A percentile compares a stretch with the other conserved stretches of the same genome.
Evolutionary conservation across 2,888 invertebrate genomes (phyloP).

Genomic region (Eudasyphora cyanicolor): DNA sequence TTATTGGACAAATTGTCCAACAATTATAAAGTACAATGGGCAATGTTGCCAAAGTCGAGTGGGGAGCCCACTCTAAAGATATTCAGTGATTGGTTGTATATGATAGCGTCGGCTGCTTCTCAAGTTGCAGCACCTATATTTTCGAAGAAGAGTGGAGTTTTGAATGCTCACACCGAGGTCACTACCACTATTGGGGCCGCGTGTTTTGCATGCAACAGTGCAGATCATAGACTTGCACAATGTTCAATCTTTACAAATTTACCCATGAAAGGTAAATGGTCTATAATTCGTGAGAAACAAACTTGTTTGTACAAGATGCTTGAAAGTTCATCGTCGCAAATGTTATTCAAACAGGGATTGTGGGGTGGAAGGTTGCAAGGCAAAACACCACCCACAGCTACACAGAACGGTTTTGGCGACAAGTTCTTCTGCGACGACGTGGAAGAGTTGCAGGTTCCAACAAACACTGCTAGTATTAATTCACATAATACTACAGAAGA

Average conservation of each 20-base stretch:
- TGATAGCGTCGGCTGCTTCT: slow-evolving; percentile 12
- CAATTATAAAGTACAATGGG: too few relatives aligned
- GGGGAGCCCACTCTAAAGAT: slow-evolving; percentile 7
- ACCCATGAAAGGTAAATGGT: background rate
- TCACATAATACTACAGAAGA: slow-evolving; percentile 19
- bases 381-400: slow-evolving; percentile 47
- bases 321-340: slow-evolving; percentile 32
- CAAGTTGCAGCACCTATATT: background rate
- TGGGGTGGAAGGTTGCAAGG: slow-evolving; percentile 30
- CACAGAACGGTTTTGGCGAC: background rate
- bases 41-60: too few relatives aligned
- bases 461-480: slow-evolving; percentile 8
- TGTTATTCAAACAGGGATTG: slow-evolving; percentile 7
- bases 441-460: background rate
- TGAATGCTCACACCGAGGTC: background rate
- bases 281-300: background rate
- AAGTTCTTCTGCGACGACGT: background rate
- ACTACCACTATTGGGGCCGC: background rate
- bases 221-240: background rate
- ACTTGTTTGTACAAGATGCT: slow-evolving; percentile 23
- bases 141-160: background rate
- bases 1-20: too few relatives aligned
- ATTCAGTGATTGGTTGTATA: slow-evolving; percentile 32
- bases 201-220: slow-evolving; percentile 22
- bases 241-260: background rate